Evolutionary conservation across 2,888 invertebrate genomes (phyloP).

Genomic region (Melanostoma mellinum): DNA sequence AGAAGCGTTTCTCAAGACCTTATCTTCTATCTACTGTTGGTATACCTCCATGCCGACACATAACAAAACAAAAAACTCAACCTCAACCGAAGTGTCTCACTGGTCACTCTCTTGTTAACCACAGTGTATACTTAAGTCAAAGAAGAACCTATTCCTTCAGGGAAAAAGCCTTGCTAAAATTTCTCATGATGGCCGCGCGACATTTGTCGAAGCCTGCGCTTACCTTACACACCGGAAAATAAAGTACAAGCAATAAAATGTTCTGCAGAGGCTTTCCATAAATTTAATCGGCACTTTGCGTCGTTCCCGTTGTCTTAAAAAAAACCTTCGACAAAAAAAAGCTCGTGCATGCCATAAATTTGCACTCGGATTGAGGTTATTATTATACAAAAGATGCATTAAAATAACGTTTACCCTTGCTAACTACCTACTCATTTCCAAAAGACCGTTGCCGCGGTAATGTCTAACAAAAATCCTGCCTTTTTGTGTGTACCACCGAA

Average conservation of each 20-base stretch:
- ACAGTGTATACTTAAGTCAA: too few relatives aligned
- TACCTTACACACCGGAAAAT: conserved; percentile 2
- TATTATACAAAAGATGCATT: conserved; percentile 17
- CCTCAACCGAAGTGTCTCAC: too few relatives aligned
- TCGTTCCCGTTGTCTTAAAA: background rate
- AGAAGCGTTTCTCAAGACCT: too few relatives aligned
- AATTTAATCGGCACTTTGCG: background rate
- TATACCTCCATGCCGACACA: too few relatives aligned
- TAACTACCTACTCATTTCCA: background rate
- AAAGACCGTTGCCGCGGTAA: conserved; percentile 11
- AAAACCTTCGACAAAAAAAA: conserved; percentile 14
- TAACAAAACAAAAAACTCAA: too few relatives aligned
- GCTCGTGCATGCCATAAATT: background rate
- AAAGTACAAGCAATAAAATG: conserved; percentile 17
- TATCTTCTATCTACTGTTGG: too few relatives aligned
- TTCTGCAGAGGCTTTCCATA: conserved; percentile 20
- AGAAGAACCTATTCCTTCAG: too few relatives aligned
- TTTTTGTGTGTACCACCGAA: conserved; percentile 20
- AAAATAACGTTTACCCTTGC: conserved; percentile 5
- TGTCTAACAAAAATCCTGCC: background rate
- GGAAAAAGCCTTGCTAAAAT: too few relatives aligned
- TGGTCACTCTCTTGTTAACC: too few relatives aligned
- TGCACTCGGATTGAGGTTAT: background rate
- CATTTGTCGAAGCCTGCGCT: background rate
- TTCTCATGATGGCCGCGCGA: too few relatives aligned